A percentile compares a stretch with the other conserved stretches of the same genome.
Evolutionary conservation across 2,113 vertebrate genomes (phyloP).

Genomic region (Peromyscus maniculatus): DNA sequence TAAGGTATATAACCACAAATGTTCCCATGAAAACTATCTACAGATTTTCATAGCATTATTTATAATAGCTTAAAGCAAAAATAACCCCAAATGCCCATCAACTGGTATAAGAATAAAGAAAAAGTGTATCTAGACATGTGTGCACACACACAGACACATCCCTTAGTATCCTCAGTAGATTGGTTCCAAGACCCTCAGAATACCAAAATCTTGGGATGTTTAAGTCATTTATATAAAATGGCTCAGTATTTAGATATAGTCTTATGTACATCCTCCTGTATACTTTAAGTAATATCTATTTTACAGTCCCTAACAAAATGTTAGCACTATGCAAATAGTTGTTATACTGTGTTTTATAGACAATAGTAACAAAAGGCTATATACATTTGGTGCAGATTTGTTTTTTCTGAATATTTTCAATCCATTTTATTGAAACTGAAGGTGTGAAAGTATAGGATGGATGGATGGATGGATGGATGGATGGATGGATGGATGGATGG

Average conservation of each 20-base stretch:
- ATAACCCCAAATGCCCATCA: neutral
- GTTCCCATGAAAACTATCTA: constrained; percentile 54
- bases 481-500: neutral
- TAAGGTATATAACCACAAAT: constrained; percentile 11
- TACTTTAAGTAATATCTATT: neutral
- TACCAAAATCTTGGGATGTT: neutral
- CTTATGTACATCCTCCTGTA: neutral
- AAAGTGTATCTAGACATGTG: neutral
- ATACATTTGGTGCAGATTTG: neutral
- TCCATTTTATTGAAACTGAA: neutral
- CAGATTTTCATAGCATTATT: constrained; percentile 35
- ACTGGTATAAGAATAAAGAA: constrained; percentile 8
- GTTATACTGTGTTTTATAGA: constrained; percentile 32
- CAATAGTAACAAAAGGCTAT: neutral
- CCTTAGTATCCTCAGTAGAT: neutral
- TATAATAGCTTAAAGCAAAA: neutral
- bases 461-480: neutral
- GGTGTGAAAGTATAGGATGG: neutral
- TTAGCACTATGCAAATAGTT: neutral
- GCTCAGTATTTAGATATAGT: neutral
- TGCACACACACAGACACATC: neutral
- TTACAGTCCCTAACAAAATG: neutral
- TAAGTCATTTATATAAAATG: neutral
- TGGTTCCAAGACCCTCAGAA: neutral
- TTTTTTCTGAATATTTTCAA: neutral